Base-by-base conservation (phyloP, 53 echinoderm and acorn worm species). In the Apostichopus leukothele region DNA sequence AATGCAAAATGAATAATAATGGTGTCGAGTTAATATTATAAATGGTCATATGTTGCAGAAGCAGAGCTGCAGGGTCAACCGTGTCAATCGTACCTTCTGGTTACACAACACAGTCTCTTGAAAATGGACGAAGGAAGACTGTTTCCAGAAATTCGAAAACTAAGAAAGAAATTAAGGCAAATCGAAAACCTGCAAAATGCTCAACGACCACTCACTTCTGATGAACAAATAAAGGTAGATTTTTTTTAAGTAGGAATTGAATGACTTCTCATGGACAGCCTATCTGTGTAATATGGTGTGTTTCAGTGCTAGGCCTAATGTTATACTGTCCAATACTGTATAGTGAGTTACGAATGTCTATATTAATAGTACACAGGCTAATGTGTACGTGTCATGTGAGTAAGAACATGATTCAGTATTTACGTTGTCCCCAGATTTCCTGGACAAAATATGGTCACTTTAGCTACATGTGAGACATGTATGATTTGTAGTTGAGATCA, bases 161-260 rank as follows among this genome's bases (percentile, higher is more conserved):
- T 96, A 55, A 67, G 96, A 52, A 96, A 96, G 91, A 96, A 96
- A 86, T 84, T 96, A 27, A 92, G 96, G 63, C 96, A 96, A 76
- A 96, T 96, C 90, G 94, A 96, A 93, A 94, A 91, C 74, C 83
- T 96, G 54, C 93, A 96, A 88, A 87, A 92, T 53, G 90, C 94
- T 3, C 93, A 96, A 59, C 87, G 96, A 67, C 89, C 92, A 22
- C 86, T 96, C 4, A 92, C 89, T 39, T 74, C 90, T 19, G 96
- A 96, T 51, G 96, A 96, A 88, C 83, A 92, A 75, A 84, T 78
- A 3, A 96, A 96, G 93, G 96, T 96, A 54, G 21, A 39, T 39
- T 39, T 39, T 25, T 39, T 39, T 39, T 39, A 39, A 39, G 39
- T 39, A 39, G 39, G 39, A 39, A 39, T 39, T 39, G 39, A 39